phyloP scores from a whole-genome alignment of 1,140 invertebrate genomes.

The Scaptomyza hsui region DNA sequence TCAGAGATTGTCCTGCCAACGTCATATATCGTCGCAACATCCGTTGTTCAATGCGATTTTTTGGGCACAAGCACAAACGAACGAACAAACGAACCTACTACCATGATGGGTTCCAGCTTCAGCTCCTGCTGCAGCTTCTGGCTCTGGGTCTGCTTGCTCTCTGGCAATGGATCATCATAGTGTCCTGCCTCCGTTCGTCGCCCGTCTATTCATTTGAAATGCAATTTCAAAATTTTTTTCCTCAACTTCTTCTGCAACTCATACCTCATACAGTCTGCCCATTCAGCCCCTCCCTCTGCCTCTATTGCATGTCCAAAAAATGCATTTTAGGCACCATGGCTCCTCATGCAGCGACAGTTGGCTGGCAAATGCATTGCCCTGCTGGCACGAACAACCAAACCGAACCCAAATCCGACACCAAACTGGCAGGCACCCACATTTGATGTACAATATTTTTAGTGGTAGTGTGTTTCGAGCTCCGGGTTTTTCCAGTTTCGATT shows the following conservation, averaged over 20 bases:
- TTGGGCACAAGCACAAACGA: slow-evolving; percentile 44
- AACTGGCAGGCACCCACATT: slow-evolving; percentile 45
- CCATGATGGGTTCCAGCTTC: slow-evolving; percentile 10
- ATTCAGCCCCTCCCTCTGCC: not conserved
- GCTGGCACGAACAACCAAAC: not conserved
- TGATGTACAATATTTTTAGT: slow-evolving; percentile 81
- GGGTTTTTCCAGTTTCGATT: slow-evolving; percentile 71
- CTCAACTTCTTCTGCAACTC: slow-evolving; percentile 63
- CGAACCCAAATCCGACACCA: slow-evolving; percentile 9
- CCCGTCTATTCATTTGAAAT: slow-evolving; percentile 77
- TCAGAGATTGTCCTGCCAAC: slow-evolving; percentile 37
- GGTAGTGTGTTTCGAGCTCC: slow-evolving; percentile 15
- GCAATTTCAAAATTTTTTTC: slow-evolving; percentile 80
- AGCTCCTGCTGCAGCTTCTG: not conserved
- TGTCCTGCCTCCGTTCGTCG: slow-evolving; percentile 3
- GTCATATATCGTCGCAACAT: slow-evolving; percentile 77
- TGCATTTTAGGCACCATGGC: slow-evolving; percentile 74
- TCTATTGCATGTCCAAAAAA: slow-evolving; percentile 65
- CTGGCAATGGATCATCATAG: slow-evolving; percentile 15
- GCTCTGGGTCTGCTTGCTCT: slow-evolving; percentile 4
- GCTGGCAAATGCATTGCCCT: slow-evolving; percentile 16
- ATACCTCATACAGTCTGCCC: slow-evolving; percentile 19
- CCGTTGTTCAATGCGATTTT: slow-evolving; percentile 73
- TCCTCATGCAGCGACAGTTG: slow-evolving; percentile 34
- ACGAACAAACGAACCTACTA: slow-evolving; percentile 45